These are phyloP conservation scores for Actinemys pallida DNA, from an alignment of 2,113 vertebrate species.

Conservation along the genomic window DNA sequence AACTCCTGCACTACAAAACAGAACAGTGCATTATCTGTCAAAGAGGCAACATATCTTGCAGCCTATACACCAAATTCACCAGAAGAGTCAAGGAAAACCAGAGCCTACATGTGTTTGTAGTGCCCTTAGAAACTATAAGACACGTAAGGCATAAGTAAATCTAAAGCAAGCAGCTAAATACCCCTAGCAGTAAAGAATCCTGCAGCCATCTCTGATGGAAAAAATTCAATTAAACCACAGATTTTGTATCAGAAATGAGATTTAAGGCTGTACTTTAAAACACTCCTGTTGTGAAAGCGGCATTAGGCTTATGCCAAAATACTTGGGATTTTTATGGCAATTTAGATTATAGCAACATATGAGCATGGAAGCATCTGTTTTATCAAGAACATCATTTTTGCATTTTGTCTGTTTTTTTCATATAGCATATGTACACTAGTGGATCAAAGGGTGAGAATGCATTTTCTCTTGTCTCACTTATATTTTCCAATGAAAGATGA, in stretches of 20 bases:
- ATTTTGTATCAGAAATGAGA: slow-evolving; percentile 51
- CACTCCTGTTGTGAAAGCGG: slow-evolving; percentile 51
- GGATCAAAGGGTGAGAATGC: slow-evolving; percentile 67
- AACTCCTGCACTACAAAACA: background rate
- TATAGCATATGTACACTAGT: slow-evolving; percentile 44
- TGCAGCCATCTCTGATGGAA: slow-evolving; percentile 27
- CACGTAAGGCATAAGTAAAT: slow-evolving; percentile 54
- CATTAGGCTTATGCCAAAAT: slow-evolving; percentile 53
- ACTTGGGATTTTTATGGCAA: slow-evolving; percentile 53
- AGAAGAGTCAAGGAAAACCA: background rate
- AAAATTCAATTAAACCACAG: slow-evolving; percentile 56
- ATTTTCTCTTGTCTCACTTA: slow-evolving; percentile 60
- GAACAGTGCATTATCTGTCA: background rate
- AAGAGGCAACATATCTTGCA: background rate
- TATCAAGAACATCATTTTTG: slow-evolving; percentile 53
- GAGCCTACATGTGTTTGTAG: background rate
- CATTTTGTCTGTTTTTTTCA: slow-evolving; percentile 67
- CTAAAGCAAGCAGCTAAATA: slow-evolving; percentile 48
- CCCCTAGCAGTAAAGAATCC: slow-evolving; percentile 29
- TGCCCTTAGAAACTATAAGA: background rate
- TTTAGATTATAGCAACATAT: slow-evolving; percentile 68
- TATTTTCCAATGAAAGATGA: slow-evolving; percentile 65
- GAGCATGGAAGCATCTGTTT: slow-evolving; percentile 59
- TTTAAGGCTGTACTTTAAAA: slow-evolving; percentile 63
- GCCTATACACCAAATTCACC: background rate